These are phyloP conservation scores for Rousettus madagascariensis DNA, from an alignment of 2,797 vertebrate genomes.

Conservation along the genomic window DNA sequence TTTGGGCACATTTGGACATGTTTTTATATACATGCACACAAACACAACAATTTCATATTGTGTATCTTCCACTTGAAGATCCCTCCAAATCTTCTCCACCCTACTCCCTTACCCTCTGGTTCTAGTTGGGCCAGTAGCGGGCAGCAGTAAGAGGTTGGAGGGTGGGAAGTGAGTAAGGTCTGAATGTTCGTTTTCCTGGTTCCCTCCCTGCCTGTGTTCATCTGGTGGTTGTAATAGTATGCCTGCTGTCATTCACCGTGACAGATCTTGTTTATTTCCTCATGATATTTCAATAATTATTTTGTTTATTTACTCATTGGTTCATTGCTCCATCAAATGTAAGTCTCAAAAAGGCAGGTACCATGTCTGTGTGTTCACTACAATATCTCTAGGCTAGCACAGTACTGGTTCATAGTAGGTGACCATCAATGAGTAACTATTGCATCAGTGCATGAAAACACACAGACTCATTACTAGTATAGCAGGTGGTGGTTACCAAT, in stretches of 20 bases:
- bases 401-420: background rate
- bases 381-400: background rate
- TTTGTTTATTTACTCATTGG: constrained; percentile 3
- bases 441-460: background rate
- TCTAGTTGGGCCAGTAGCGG: background rate
- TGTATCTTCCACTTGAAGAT: background rate
- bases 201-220: background rate
- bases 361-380: background rate
- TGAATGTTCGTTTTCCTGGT: background rate
- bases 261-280: background rate
- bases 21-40: background rate
- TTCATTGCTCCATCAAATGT: background rate
- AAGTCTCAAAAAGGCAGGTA: background rate
- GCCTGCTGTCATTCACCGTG: background rate
- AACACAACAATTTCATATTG: background rate
- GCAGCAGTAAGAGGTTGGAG: background rate
- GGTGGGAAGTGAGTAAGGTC: background rate
- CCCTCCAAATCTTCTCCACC: background rate
- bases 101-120: background rate
- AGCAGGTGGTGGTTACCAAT: background rate
- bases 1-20: background rate
- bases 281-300: background rate
- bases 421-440: background rate
- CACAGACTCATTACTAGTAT: background rate
- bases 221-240: background rate